Percentiles rank a stretch among this genome's conserved stretches.
Conservation (phyloP, 2,797 vertebrate genomes). For the Lagorchestes hirsutus region DNA sequence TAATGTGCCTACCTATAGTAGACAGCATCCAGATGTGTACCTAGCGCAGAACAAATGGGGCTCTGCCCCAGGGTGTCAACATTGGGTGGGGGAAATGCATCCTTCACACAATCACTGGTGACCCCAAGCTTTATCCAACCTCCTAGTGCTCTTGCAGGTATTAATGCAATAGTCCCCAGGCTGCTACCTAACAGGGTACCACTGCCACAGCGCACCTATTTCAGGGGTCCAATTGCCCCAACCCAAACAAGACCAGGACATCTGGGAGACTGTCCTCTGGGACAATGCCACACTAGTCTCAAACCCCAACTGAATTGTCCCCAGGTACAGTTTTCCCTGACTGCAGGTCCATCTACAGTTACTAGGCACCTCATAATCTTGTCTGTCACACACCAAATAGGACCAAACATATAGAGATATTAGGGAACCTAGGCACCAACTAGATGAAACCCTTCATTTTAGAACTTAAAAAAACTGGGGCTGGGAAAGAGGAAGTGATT, state of each 20-base stretch:
- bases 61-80: background rate
- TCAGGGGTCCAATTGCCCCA: background rate
- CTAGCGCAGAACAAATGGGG: background rate
- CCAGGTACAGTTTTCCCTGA: too few relatives aligned
- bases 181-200: background rate
- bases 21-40: background rate
- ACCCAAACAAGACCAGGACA: background rate
- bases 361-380: background rate
- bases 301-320: background rate
- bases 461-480: background rate
- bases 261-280: background rate
- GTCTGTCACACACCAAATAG: background rate
- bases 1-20: conserved; percentile 35
- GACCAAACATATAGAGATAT: background rate
- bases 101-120: background rate
- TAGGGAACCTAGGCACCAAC: background rate
- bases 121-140: background rate
- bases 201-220: background rate
- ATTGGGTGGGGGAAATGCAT: background rate
- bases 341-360: background rate
- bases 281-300: background rate
- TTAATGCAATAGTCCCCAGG: background rate
- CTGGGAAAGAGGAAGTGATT: background rate
- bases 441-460: background rate
- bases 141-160: background rate